Evolutionary conservation across 2,113 vertebrate species (phyloP).

Genomic region (Corvus cornix): DNA sequence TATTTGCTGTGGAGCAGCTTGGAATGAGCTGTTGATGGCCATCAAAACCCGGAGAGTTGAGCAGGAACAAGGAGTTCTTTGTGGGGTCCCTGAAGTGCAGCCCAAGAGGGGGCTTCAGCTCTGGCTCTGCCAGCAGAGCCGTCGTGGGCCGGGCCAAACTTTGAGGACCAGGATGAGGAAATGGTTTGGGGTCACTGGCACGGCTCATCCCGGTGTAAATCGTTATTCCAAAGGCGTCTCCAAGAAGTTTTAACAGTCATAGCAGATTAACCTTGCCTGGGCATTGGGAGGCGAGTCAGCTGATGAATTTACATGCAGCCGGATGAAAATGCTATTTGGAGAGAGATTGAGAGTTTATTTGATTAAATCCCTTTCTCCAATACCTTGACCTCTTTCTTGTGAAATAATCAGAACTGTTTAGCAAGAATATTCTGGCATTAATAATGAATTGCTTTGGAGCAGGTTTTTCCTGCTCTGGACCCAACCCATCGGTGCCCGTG

Average conservation of each 20-base stretch:
- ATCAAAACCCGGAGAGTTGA: not conserved
- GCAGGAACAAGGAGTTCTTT: not conserved
- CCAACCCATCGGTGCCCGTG: constrained; percentile 60
- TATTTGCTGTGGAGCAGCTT: not conserved
- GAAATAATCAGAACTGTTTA: constrained; percentile 95
- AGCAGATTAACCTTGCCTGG: constrained; percentile 90
- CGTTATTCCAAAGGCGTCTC: constrained; percentile 82
- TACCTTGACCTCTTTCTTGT: constrained; percentile 92
- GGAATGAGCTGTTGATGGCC: not conserved
- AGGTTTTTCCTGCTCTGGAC: constrained; percentile 71
- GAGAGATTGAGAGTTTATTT: constrained; percentile 89
- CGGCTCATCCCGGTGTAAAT: constrained; percentile 74
- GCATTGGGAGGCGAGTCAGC: constrained; percentile 76
- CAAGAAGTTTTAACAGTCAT: constrained; percentile 95
- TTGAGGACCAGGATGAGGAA: not conserved
- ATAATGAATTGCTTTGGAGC: constrained; percentile 89
- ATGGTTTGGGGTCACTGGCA: constrained; percentile 70
- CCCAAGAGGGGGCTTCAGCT: not conserved
- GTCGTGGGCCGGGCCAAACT: not conserved
- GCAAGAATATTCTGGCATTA: constrained; percentile 93
- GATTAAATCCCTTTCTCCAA: constrained; percentile 88
- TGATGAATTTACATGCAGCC: constrained; percentile 92
- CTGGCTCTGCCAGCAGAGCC: not conserved
- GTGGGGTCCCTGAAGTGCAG: not conserved
- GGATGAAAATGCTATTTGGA: constrained; percentile 88